Conservation (phyloP, 2,888 invertebrate genomes). For the Habrosyne pyritoides region DNA sequence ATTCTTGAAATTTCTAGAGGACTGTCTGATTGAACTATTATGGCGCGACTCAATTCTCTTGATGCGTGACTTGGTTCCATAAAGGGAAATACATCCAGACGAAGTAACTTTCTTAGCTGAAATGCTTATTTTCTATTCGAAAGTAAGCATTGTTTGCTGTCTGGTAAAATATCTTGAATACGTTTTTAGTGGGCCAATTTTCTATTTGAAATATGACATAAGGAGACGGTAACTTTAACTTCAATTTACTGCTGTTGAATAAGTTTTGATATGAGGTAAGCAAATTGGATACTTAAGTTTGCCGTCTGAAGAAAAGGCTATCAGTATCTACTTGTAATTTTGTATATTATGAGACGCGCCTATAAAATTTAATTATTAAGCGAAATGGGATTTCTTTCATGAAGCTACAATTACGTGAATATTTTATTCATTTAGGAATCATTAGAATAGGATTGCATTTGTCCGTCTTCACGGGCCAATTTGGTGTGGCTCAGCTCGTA, state of each 20-base stretch:
- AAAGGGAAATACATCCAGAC: not conserved
- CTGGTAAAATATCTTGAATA: not conserved
- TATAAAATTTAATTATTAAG: too few relatives aligned
- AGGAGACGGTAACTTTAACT: not conserved
- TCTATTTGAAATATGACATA: not conserved
- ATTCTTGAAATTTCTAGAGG: not conserved
- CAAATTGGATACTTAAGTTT: not conserved
- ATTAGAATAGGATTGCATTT: too few relatives aligned
- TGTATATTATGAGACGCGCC: too few relatives aligned
- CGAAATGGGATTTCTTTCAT: too few relatives aligned
- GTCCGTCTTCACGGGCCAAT: too few relatives aligned
- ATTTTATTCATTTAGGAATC: too few relatives aligned
- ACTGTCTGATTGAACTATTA: not conserved
- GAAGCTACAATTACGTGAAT: too few relatives aligned
- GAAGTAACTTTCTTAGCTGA: not conserved
- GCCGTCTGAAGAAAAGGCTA: not conserved
- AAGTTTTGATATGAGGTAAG: not conserved
- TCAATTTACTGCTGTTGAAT: not conserved
- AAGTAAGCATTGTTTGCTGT: not conserved
- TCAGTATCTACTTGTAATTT: not conserved
- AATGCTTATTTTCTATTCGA: not conserved
- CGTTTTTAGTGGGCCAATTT: not conserved
- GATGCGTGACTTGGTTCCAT: not conserved
- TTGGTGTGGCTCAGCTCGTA: too few relatives aligned
- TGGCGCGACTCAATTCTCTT: not conserved